phyloP scores from a whole-genome alignment of 2,113 vertebrate genomes.

The Plotosus lineatus region DNA sequence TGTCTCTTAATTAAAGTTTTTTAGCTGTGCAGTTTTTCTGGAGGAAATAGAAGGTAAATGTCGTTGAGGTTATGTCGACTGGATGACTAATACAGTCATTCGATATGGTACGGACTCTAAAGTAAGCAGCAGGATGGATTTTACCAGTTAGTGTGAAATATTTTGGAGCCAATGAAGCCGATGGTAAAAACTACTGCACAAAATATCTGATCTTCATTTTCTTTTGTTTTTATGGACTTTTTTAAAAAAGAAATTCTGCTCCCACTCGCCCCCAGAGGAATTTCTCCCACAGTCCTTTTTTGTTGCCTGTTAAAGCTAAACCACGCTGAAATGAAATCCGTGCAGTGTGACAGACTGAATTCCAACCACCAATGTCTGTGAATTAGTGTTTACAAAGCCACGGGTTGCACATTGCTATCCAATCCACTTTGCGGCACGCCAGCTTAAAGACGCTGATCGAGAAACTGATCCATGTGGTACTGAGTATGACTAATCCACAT shows the following conservation, averaged over 20 bases:
- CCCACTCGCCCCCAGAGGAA: not conserved
- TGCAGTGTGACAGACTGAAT: not conserved
- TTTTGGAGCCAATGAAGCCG: not conserved
- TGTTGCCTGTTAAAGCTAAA: not conserved
- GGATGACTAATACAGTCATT: not conserved
- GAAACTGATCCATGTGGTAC: too few species aligned
- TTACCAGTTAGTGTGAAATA: not conserved
- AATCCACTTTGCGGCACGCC: too few species aligned
- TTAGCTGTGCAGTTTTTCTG: not conserved
- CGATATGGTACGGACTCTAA: not conserved
- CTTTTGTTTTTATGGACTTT: not conserved
- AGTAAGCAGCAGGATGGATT: not conserved
- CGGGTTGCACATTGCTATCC: not conserved
- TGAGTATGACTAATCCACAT: not conserved
- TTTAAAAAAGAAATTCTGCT: too few species aligned
- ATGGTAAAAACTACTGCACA: not conserved
- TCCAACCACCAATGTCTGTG: too few species aligned
- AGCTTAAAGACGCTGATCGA: too few species aligned
- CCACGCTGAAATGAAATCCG: not conserved
- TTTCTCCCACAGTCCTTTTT: not conserved
- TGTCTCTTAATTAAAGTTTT: conserved; percentile 6
- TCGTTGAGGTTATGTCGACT: not conserved
- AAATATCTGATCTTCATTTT: not conserved
- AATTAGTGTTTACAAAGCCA: not conserved
- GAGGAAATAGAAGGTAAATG: not conserved